Conservation (phyloP, 1,140 invertebrate genomes). For the Bradynema listronoti region DNA sequence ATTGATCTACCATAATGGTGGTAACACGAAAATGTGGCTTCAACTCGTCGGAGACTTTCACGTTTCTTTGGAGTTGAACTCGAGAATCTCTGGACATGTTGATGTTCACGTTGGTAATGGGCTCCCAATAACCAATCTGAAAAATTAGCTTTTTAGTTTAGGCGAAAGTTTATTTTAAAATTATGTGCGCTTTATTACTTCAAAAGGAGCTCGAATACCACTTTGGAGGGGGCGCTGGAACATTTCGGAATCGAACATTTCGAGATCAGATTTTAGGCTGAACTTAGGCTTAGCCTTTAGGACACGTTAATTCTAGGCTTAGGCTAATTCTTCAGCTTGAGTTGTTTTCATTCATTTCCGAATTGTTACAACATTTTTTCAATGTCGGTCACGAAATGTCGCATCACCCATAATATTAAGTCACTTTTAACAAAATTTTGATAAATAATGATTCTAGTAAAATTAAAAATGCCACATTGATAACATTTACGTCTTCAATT, state of each 20-base stretch:
- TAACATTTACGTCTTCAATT: constrained; percentile 45
- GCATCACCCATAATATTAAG: not conserved
- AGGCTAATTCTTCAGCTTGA: too few relatives aligned
- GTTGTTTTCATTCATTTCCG: too few relatives aligned
- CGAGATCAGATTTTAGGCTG: too few relatives aligned
- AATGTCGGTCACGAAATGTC: too few relatives aligned
- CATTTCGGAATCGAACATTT: too few relatives aligned
- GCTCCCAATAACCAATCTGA: constrained; percentile 55
- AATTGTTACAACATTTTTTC: not conserved
- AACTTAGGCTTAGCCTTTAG: too few relatives aligned
- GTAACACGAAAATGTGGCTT: constrained; percentile 58
- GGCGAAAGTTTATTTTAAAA: not conserved
- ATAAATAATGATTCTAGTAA: too few relatives aligned
- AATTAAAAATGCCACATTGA: constrained; percentile 13
- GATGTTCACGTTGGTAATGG: constrained; percentile 44
- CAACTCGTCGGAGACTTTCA: constrained; percentile 56
- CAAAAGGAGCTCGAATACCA: too few relatives aligned
- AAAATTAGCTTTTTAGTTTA: constrained; percentile 4
- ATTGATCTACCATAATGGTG: constrained; percentile 43
- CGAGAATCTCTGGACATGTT: constrained; percentile 52
- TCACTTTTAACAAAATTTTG: too few relatives aligned
- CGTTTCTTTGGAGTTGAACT: constrained; percentile 54
- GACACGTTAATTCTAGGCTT: too few relatives aligned
- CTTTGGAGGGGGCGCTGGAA: too few relatives aligned
- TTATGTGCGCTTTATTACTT: too few relatives aligned